Percentiles rank a stretch among this genome's conserved stretches.
Conservation (phyloP, 2,888 invertebrate genomes). For the Nymphalis polychloros region DNA sequence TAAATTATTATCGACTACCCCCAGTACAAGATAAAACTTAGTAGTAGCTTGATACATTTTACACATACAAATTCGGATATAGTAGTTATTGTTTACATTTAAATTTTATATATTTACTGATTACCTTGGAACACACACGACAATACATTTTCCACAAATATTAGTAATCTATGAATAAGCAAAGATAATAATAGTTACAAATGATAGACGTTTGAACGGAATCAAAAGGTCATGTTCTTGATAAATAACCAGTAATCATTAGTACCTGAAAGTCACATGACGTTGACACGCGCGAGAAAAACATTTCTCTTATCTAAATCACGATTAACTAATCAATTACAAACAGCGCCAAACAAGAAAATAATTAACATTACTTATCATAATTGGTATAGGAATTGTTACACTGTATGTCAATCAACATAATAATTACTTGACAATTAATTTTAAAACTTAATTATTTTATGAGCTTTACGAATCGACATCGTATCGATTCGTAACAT, state of each 20-base stretch:
- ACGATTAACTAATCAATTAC: constrained; percentile 33
- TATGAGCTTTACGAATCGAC: too few relatives aligned
- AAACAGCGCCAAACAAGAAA: constrained; percentile 28
- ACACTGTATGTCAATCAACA: not conserved
- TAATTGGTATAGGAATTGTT: constrained; percentile 13
- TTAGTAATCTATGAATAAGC: constrained; percentile 3
- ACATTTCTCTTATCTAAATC: constrained; percentile 31
- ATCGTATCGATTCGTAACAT: too few relatives aligned
- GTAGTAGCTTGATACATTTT: too few relatives aligned
- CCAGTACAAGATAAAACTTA: too few relatives aligned
- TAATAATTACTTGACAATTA: not conserved
- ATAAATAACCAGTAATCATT: constrained; percentile 30
- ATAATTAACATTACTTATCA: constrained; percentile 24
- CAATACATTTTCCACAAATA: constrained; percentile 12
- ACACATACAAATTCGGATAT: too few relatives aligned
- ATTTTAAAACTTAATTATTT: not conserved
- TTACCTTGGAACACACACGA: too few relatives aligned
- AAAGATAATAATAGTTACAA: constrained; percentile 18
- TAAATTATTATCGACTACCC: too few relatives aligned
- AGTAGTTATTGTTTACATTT: too few relatives aligned
- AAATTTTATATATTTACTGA: too few relatives aligned
- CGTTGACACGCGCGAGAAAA: constrained; percentile 32
- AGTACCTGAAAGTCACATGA: constrained; percentile 32
- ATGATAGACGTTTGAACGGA: constrained; percentile 7
- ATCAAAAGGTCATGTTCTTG: constrained; percentile 31